Conservation (phyloP, 2,888 invertebrate species). For the Minunthozetes semirufus region DNA sequence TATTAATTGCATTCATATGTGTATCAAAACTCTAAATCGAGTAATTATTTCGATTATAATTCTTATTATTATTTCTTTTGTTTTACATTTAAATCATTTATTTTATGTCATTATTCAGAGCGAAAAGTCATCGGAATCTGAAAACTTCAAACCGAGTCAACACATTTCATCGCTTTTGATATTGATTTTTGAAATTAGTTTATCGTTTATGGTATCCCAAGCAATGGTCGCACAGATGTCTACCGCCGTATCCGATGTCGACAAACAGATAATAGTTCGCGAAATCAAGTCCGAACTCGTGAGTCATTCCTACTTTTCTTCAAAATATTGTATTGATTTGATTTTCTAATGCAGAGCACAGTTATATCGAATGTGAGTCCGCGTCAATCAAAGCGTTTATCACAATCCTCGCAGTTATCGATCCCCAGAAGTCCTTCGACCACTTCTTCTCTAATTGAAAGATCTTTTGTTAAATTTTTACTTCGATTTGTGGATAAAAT, state of each 20-base stretch:
- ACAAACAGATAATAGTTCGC: conserved; percentile 34
- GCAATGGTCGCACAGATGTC: conserved; percentile 22
- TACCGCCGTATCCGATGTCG: not conserved
- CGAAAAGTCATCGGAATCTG: not conserved
- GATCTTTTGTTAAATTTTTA: conserved; percentile 17
- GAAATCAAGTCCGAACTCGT: conserved; percentile 35
- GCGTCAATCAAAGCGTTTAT: not conserved
- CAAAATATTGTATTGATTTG: not conserved
- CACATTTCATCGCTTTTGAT: not conserved
- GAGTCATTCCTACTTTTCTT: not conserved
- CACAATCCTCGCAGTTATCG: not conserved
- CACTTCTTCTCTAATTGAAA: not conserved
- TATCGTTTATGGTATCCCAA: conserved; percentile 25
- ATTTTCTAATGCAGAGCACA: not conserved
- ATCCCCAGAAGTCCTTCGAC: not conserved
- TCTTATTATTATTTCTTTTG: conserved; percentile 5
- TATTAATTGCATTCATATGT: conserved; percentile 48
- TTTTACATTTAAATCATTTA: not conserved
- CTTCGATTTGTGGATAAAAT: conserved; percentile 19
- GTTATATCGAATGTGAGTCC: not conserved
- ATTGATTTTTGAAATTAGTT: not conserved
- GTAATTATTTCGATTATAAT: conserved; percentile 11
- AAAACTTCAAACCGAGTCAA: not conserved
- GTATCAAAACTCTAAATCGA: conserved; percentile 42
- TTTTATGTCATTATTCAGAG: not conserved